These are phyloP conservation scores for Drosophila watanabei DNA, from an alignment of 1,140 invertebrate species.

Conservation along the genomic window DNA sequence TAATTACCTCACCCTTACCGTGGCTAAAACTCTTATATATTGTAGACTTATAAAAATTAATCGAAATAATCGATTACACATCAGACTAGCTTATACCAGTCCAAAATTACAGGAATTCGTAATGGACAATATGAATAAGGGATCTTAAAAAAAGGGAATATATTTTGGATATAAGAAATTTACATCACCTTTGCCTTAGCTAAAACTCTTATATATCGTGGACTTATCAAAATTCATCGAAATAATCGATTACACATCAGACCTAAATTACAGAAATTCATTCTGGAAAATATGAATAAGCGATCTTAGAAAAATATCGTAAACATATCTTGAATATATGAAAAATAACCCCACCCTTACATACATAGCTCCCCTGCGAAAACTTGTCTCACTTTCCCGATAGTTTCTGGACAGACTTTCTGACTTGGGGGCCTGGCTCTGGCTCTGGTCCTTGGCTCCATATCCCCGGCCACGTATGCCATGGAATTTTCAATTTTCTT, in stretches of 20 bases:
- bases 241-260: too few relatives aligned
- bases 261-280: too few relatives aligned
- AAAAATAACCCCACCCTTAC: not conserved
- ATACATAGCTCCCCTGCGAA: not conserved
- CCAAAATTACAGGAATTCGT: too few relatives aligned
- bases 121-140: not conserved
- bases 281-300: not conserved
- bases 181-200: too few relatives aligned
- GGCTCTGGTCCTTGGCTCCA: conserved; percentile 12
- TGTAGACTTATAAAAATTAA: too few relatives aligned
- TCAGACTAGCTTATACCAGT: too few relatives aligned
- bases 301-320: not conserved
- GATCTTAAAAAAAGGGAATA: not conserved
- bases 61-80: too few relatives aligned
- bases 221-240: too few relatives aligned
- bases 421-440: not conserved
- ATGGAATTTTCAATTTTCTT: conserved; percentile 80
- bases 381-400: conserved; percentile 17
- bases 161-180: too few relatives aligned
- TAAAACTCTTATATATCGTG: too few relatives aligned
- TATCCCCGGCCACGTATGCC: conserved; percentile 22
- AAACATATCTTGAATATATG: not conserved
- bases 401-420: conserved; percentile 8
- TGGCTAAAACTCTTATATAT: too few relatives aligned
- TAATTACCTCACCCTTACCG: too few relatives aligned